phyloP scores from a whole-genome alignment of 92 coral and sea anemone species.

The Plumapathes pennacea region DNA sequence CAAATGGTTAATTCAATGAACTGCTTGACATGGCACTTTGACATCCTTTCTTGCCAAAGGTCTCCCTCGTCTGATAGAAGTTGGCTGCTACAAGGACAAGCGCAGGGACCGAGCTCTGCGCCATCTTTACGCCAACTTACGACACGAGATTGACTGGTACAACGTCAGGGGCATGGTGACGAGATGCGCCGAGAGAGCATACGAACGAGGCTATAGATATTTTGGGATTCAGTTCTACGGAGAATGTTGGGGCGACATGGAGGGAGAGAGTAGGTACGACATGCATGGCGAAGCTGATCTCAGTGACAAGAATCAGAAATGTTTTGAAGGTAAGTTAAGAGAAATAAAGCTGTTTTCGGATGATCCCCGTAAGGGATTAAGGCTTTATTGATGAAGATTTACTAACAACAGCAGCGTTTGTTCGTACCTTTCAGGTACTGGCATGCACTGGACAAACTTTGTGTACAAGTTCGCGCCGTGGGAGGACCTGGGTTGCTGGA shows the following conservation, averaged over 20 bases:
- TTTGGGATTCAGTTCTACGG: constrained; percentile 90
- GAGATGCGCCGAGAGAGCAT: constrained; percentile 61
- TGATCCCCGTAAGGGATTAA: too few species aligned
- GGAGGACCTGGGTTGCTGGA: constrained; percentile 74
- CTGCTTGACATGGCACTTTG: not conserved
- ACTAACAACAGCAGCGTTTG: too few species aligned
- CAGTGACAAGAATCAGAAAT: constrained; percentile 3
- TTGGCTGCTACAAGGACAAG: constrained; percentile 56
- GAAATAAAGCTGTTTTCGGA: too few species aligned
- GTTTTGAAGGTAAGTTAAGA: constrained; percentile 55
- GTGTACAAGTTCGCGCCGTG: constrained; percentile 71
- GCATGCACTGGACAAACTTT: constrained; percentile 49
- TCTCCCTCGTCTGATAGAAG: constrained; percentile 50
- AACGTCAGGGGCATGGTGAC: constrained; percentile 53
- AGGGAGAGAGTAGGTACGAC: constrained; percentile 24
- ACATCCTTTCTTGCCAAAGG: constrained; percentile 16
- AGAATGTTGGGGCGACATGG: constrained; percentile 80
- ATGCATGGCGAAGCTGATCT: constrained; percentile 48
- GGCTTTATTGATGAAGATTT: too few species aligned
- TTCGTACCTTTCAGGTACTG: constrained; percentile 28
- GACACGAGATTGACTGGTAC: constrained; percentile 49
- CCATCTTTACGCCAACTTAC: constrained; percentile 14
- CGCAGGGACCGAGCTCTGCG: constrained; percentile 35
- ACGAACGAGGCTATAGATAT: constrained; percentile 56
- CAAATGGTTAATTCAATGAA: too few species aligned